A percentile compares a stretch with the other conserved stretches of the same genome.
Evolutionary conservation across 2,113 vertebrate genomes (phyloP).

Genomic region (Myotis davidii): DNA sequence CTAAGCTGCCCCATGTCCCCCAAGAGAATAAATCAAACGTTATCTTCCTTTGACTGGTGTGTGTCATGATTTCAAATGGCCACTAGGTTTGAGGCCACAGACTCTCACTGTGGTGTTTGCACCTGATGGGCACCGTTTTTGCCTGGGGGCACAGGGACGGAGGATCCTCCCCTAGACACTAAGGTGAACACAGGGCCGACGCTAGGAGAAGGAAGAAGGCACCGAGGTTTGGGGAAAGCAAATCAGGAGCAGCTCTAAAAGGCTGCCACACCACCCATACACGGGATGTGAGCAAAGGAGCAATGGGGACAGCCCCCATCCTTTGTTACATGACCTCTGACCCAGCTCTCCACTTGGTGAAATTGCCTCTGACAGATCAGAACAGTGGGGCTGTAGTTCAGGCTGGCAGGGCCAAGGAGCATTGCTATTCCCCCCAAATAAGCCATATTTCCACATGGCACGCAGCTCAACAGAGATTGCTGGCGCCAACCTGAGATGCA

Average conservation of each 20-base stretch:
- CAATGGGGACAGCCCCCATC: no score
- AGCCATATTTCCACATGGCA: not conserved
- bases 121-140: accelerated
- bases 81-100: not conserved
- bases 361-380: accelerated
- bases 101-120: not conserved
- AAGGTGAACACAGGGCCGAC: accelerated
- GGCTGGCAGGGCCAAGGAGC: not conserved
- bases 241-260: accelerated
- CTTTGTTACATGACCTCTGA: not conserved
- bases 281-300: not conserved
- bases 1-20: not conserved
- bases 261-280: not conserved
- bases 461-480: not conserved
- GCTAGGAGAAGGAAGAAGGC: not conserved
- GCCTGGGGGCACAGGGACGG: accelerated
- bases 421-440: not conserved
- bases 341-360: not conserved
- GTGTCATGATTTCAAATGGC: not conserved
- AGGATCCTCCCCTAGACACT: accelerated
- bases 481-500: accelerated
- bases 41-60: not conserved
- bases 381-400: accelerated
- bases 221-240: not conserved
- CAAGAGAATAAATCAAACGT: accelerated